A percentile compares a stretch with the other conserved stretches of the same genome.
Conservation (phyloP, 1,140 invertebrate genomes). For the Oryzaephilus surinamensis region DNA sequence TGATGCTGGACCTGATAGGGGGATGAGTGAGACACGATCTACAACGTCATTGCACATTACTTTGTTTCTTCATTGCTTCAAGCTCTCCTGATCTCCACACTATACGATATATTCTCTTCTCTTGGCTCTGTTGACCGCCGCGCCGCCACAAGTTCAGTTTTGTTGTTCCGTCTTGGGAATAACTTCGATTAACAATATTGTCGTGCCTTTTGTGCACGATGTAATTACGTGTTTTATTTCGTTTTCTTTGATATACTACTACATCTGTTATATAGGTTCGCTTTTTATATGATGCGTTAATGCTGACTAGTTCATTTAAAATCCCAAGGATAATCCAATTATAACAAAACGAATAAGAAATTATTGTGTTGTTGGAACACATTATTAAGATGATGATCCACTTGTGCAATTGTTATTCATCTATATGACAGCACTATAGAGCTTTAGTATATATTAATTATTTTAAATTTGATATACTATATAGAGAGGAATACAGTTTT, state of each 20-base stretch:
- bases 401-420: background rate
- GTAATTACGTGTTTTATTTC: conserved; percentile 15
- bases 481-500: too few relatives aligned
- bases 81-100: background rate
- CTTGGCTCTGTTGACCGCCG: conserved; percentile 7
- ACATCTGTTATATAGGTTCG: too few relatives aligned
- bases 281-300: too few relatives aligned
- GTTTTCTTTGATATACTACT: too few relatives aligned
- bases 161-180: conserved; percentile 10
- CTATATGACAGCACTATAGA: too few relatives aligned
- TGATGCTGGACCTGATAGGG: conserved; percentile 18
- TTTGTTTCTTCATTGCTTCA: background rate
- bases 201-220: conserved; percentile 7
- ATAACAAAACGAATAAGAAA: too few relatives aligned
- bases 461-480: too few relatives aligned
- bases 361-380: too few relatives aligned
- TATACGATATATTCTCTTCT: conserved; percentile 6
- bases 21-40: conserved; percentile 20
- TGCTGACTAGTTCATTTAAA: too few relatives aligned
- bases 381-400: background rate
- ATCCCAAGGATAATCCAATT: background rate
- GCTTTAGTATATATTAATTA: too few relatives aligned
- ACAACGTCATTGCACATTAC: conserved; percentile 13
- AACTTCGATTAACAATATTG: conserved; percentile 15
- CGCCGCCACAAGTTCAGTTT: conserved; percentile 4